Conservation (phyloP, 2,113 vertebrate genomes). For the Catagonus wagneri region DNA sequence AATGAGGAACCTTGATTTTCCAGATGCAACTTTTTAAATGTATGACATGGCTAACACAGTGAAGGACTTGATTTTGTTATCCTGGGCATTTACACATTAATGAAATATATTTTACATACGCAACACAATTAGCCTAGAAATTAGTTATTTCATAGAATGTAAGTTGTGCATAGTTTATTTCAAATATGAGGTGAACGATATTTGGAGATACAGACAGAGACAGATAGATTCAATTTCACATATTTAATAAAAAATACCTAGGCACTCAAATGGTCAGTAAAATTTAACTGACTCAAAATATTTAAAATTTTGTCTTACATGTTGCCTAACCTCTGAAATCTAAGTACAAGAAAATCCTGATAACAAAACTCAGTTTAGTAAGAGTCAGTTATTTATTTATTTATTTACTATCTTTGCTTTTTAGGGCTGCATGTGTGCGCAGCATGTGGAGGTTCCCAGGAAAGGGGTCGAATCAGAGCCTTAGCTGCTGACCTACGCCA, state of each 20-base stretch:
- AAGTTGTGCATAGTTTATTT: neutral
- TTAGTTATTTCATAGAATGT: neutral
- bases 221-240: neutral
- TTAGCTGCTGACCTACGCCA: too few species aligned
- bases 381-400: neutral
- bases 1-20: neutral
- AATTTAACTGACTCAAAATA: conserved; percentile 12
- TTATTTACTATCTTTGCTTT: too few species aligned
- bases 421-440: too few species aligned
- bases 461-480: too few species aligned
- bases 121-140: neutral
- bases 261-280: neutral
- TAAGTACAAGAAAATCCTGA: conserved; percentile 1
- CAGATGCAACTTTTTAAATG: neutral
- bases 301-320: neutral
- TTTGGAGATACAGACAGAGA: neutral
- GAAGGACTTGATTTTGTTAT: neutral
- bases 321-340: neutral
- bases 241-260: neutral
- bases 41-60: neutral
- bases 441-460: too few species aligned
- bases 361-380: conserved; percentile 19
- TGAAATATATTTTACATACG: neutral
- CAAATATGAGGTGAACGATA: neutral
- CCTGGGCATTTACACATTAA: neutral